These are phyloP conservation scores for Ectemnius continuus DNA, from an alignment of 2,888 invertebrate species.

Conservation along the genomic window DNA sequence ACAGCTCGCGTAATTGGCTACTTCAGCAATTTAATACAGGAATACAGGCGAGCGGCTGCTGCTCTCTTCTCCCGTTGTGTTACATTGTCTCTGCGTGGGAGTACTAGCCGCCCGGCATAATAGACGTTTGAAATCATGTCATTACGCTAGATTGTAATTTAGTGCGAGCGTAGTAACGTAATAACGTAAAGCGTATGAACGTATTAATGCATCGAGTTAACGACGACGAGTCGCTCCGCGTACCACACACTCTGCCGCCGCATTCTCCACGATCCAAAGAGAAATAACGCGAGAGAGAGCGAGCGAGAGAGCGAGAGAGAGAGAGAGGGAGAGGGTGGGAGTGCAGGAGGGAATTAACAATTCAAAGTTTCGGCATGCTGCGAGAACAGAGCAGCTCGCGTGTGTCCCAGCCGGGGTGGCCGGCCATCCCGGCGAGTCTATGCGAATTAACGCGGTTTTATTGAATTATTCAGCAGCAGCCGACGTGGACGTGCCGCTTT, in stretches of 20 bases:
- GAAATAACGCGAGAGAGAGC: conserved; percentile 13
- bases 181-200: neutral
- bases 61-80: neutral
- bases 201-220: conserved; percentile 28
- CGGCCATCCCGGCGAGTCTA: conserved; percentile 35
- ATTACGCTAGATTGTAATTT: conserved; percentile 4
- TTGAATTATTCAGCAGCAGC: conserved; percentile 57
- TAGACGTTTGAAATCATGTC: conserved; percentile 2
- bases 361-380: conserved; percentile 53
- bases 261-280: too few relatives aligned
- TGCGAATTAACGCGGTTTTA: conserved; percentile 60
- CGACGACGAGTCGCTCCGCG: conserved; percentile 15
- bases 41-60: neutral
- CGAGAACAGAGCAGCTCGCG: conserved; percentile 29
- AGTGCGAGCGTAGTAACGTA: neutral
- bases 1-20: conserved; percentile 3
- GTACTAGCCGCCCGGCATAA: neutral
- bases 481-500: conserved; percentile 41
- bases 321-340: conserved; percentile 31
- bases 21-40: conserved; percentile 7
- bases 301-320: conserved; percentile 24
- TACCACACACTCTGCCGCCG: neutral
- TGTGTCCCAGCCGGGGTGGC: conserved; percentile 26
- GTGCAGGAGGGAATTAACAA: conserved; percentile 50
- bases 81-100: neutral